Conservation (phyloP, 2,113 vertebrate genomes). For the Alaudala cheleensis region DNA sequence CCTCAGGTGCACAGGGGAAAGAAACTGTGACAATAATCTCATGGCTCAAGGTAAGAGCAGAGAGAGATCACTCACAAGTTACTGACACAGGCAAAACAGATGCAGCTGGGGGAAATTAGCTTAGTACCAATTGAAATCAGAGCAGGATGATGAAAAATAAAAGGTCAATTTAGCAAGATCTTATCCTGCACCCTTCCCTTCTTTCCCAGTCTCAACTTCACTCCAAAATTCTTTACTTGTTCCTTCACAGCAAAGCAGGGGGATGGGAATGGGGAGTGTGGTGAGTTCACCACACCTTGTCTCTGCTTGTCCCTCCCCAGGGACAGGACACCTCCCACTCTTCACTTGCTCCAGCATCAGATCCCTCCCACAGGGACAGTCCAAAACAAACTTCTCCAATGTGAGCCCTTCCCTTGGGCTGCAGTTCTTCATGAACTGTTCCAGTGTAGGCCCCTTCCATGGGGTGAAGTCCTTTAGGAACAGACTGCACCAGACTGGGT, state of each 20-base stretch:
- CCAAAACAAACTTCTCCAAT: not conserved
- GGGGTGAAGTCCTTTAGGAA: not conserved
- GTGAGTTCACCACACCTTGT: not conserved
- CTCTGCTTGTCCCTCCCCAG: not conserved
- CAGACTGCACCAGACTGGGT: not conserved
- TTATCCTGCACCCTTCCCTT: not conserved
- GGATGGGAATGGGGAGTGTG: not conserved
- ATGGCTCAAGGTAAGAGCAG: not conserved
- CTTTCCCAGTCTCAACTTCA: not conserved
- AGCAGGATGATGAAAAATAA: not conserved
- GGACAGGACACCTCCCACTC: not conserved
- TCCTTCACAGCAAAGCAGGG: not conserved
- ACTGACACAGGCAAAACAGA: not conserved
- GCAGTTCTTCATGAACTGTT: not conserved
- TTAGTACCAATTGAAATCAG: not conserved
- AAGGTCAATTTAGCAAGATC: not conserved
- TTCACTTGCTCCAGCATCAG: not conserved
- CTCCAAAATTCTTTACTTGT: not conserved
- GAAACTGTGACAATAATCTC: not conserved
- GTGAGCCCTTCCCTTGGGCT: not conserved
- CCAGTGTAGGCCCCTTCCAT: too few species aligned
- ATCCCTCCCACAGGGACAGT: not conserved
- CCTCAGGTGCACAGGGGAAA: not conserved
- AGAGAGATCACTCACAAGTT: not conserved
- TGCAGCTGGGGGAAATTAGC: not conserved